Evolutionary conservation across 2,797 vertebrate genomes (phyloP), one percentile per base, ranked within the genome.

Genomic region (Macropodus opercularis): DNA sequence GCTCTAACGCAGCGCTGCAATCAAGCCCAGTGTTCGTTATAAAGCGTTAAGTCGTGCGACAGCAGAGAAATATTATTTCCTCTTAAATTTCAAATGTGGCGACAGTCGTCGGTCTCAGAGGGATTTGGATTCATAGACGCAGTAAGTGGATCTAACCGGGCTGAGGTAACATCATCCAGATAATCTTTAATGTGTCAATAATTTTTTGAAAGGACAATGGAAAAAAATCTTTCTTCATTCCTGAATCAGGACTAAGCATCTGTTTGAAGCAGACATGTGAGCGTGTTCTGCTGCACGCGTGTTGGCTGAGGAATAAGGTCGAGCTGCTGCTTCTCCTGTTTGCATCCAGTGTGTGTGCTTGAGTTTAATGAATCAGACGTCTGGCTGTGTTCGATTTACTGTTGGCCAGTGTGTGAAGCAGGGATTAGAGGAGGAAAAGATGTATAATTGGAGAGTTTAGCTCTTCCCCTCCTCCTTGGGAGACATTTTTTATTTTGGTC

Each of bases 371-470:
- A 57, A 48, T 5, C 8, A 34, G 52, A 34, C 19, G 24, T 31
- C 19, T 22, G 40, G 17, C 35, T 15, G 55, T 14, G 24, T 18
- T 58, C 1, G 43, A 21, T 32, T 41, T 4, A 1, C 19, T 52
- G 52, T 5, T 12, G 44, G 31, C 32, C 23, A 6, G 18, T 23
- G 42, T 23, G 42, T 23, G 44, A 55, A 32, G 32, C 39, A 2
- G 39, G 22, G 46, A 61, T 66, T 23, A 61, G 38, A 51, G 18
- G 38, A 38, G 29, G 17, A 29, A 17, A 27, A 50, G 36, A 26
- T 43, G 54, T 35, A 3, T 55, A 50, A 65, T 27, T 32, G 14
- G 36, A 32, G 35, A 29, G 36, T 66, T 60, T 40, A 54, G 54
- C 43, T 48, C 54, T 4, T 24, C 7, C 26, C 1, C 15, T 42